Percentiles rank a stretch among this genome's conserved stretches.
These are phyloP conservation scores for Luidia sarsii DNA, from an alignment of 53 echinoderm and acorn worm genomes.

Conservation along the genomic window DNA sequence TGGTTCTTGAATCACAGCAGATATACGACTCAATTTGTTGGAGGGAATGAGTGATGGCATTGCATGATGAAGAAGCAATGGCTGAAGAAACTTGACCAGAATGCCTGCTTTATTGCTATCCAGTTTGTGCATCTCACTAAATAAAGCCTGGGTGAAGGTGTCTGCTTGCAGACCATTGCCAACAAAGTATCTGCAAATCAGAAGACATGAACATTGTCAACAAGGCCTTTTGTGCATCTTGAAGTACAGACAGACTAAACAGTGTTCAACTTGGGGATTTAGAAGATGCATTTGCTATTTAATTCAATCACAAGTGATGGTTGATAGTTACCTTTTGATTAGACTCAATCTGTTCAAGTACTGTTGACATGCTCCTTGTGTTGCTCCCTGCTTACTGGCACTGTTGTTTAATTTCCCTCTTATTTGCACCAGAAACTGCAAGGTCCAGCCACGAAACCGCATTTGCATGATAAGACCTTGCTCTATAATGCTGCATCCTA, in stretches of 20 bases:
- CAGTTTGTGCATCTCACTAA: conserved; percentile 91
- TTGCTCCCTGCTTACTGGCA: conserved; percentile 53
- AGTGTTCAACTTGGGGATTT: no score
- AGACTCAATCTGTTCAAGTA: conserved; percentile 64
- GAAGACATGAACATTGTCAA: no score
- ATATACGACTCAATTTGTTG: conserved; percentile 74
- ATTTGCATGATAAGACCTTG: conserved; percentile 77
- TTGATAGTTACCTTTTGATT: conserved; percentile 85
- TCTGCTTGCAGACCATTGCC: conserved; percentile 69
- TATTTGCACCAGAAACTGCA: conserved; percentile 80
- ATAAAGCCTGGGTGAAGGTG: conserved; percentile 86
- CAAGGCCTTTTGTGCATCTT: no score
- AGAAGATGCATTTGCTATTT: no score
- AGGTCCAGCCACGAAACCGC: conserved; percentile 87
- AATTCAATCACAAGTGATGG: no score
- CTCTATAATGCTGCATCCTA: conserved; percentile 84
- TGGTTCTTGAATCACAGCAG: conserved; percentile 74
- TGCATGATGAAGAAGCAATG: conserved; percentile 77
- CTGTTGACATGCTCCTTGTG: conserved; percentile 67
- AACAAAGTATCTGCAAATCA: conserved; percentile 60
- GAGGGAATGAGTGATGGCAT: conserved; percentile 71
- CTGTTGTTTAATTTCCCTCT: conserved; percentile 65
- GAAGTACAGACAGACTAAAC: no score
- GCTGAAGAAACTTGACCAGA: conserved; percentile 87
- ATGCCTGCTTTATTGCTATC: conserved; percentile 83